Evolutionary conservation across 2,888 invertebrate genomes (phyloP).

Genomic region (Strigamia crassipes): DNA sequence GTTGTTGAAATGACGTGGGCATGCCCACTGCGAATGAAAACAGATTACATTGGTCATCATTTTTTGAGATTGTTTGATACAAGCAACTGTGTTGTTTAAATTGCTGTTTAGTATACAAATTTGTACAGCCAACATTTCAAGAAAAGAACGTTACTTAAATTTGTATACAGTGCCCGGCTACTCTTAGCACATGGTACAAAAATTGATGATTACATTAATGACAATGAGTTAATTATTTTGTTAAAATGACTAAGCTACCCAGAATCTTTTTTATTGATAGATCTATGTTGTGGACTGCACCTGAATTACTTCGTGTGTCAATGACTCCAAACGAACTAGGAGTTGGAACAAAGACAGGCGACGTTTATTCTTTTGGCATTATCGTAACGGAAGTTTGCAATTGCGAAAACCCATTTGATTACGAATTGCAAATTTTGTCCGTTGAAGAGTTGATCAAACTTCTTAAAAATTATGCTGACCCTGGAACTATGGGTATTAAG

Average conservation of each 20-base stretch:
- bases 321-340: neutral
- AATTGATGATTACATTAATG: too few relatives aligned
- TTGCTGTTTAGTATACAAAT: too few relatives aligned
- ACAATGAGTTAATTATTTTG: too few relatives aligned
- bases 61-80: too few relatives aligned
- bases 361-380: conserved; percentile 41
- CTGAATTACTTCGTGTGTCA: neutral
- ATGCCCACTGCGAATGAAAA: too few relatives aligned
- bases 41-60: too few relatives aligned
- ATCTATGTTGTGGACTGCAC: conserved; percentile 1
- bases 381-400: conserved; percentile 42
- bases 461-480: neutral
- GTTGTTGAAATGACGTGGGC: too few relatives aligned
- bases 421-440: conserved; percentile 32
- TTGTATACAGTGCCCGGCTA: too few relatives aligned
- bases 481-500: neutral
- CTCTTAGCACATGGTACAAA: too few relatives aligned
- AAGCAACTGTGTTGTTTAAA: too few relatives aligned
- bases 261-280: neutral
- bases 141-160: too few relatives aligned
- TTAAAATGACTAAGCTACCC: neutral
- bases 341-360: neutral
- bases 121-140: too few relatives aligned
- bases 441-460: conserved; percentile 12
- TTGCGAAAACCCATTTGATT: neutral